Evolutionary conservation across 2,113 vertebrate genomes (phyloP).

Genomic region (Caloenas nicobarica): DNA sequence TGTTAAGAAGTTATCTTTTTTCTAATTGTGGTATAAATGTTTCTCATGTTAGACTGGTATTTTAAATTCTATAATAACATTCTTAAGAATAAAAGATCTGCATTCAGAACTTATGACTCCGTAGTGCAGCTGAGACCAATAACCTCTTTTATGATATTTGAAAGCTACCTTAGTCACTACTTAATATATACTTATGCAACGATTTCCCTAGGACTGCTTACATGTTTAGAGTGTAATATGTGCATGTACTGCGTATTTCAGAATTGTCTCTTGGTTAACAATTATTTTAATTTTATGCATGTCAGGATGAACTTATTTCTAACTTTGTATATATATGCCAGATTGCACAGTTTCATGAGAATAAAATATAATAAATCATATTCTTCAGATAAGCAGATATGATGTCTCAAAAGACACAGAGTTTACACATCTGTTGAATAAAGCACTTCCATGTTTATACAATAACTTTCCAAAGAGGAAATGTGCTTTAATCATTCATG

Average conservation of each 20-base stretch:
- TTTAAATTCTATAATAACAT: not conserved
- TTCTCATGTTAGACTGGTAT: not conserved
- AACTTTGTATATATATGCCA: not conserved
- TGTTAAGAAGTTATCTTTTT: not conserved
- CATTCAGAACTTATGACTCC: not conserved
- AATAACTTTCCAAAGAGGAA: conserved; percentile 44
- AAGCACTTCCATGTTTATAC: conserved; percentile 55
- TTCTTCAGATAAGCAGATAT: conserved; percentile 27
- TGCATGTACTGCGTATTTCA: not conserved
- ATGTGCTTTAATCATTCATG: conserved; percentile 52
- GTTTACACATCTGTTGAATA: conserved; percentile 47
- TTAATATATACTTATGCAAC: not conserved
- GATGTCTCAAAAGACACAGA: not conserved
- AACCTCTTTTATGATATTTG: not conserved
- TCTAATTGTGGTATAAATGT: not conserved
- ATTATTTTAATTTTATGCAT: not conserved
- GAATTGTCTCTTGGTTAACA: not conserved
- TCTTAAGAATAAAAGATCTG: not conserved
- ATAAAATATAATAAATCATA: not conserved
- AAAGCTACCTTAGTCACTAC: not conserved
- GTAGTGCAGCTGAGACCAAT: not conserved
- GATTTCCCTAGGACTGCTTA: not conserved
- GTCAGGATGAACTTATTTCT: not conserved
- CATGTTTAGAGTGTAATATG: not conserved
- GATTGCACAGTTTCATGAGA: not conserved